Evolutionary conservation across 2,888 invertebrate genomes (phyloP), one percentile per base, ranked within the genome.

Genomic region (Standfussiana lucernea): DNA sequence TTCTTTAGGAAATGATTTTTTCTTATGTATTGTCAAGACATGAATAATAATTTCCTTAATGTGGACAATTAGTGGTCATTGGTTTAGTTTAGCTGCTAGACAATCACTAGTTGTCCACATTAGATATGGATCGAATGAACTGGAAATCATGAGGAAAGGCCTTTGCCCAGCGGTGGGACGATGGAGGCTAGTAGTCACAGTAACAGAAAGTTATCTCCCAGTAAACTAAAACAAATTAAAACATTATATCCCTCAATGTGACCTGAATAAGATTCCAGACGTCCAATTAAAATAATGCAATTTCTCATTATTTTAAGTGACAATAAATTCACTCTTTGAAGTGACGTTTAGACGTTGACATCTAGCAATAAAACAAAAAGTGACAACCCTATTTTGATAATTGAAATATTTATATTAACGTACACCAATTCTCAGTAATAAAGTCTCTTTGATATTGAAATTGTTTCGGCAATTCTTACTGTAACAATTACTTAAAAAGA

Each of bases 401-500:
- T 42, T 69, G 32, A 59, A 80, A 72, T 70, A 64, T 62, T 37
- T 62, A 56, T 61, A 35, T 28, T 68, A 53, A 62, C 10, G 15
- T 35, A 37, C 28, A 69, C 35, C 24, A 21, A 72, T 67, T 71
- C 24, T 72, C 37, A 42, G 50, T 72, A 66, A 35, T n/a, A 37
- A 72, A 81, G 21, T 71, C 24, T 53, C 28, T 71, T 72, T 81
- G 32, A 68, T 64, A 77, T 68, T 77, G 11, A 68, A 82, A 85
- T 70, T 73, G n/a, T 68, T 62, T 37, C 21, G n/a, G 13, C 47
- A 70, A 73, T 32, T 62, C n/a, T 62, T 56, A 62, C 61, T n/a
- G 28, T 70, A 24, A 62, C 8, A 73, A 69, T 73, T 11, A 76
- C n/a, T 69, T 24, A 47, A 72, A 82, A 45, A 24, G 32, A 67